Percentiles rank a stretch among this genome's conserved stretches.
Evolutionary conservation across 2,113 vertebrate species (phyloP).

Genomic region (Tachysurus fulvidraco): DNA sequence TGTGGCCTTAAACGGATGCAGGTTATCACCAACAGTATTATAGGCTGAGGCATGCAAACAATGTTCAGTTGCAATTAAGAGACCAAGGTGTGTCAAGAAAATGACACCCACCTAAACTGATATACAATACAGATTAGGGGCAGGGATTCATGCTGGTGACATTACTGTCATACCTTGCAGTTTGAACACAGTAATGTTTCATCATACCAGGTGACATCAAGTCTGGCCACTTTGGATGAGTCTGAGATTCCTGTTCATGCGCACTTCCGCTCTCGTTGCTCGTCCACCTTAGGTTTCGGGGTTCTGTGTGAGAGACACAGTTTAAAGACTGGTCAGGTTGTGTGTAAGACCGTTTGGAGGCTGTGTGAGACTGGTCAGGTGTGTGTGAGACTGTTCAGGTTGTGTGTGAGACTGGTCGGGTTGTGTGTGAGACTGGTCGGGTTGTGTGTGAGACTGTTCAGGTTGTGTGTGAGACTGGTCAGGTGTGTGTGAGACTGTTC

Average conservation of each 20-base stretch:
- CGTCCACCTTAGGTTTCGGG: not conserved
- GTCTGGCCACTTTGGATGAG: not conserved
- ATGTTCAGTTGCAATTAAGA: not conserved
- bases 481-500: too few species aligned
- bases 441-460: too few species aligned
- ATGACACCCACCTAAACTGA: not conserved
- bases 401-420: too few species aligned
- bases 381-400: too few species aligned
- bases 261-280: not conserved
- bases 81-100: not conserved
- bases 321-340: too few species aligned
- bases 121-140: not conserved
- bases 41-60: not conserved
- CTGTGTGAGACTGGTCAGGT: too few species aligned
- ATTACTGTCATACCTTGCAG: not conserved
- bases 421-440: too few species aligned
- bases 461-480: too few species aligned
- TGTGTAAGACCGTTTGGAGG: too few species aligned
- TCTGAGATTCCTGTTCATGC: not conserved
- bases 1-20: not conserved
- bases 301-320: too few species aligned
- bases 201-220: not conserved
- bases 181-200: not conserved
- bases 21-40: not conserved
- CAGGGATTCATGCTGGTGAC: not conserved